Conservation (phyloP, 2,113 vertebrate species). For the Balaenoptera acutorostrata region DNA sequence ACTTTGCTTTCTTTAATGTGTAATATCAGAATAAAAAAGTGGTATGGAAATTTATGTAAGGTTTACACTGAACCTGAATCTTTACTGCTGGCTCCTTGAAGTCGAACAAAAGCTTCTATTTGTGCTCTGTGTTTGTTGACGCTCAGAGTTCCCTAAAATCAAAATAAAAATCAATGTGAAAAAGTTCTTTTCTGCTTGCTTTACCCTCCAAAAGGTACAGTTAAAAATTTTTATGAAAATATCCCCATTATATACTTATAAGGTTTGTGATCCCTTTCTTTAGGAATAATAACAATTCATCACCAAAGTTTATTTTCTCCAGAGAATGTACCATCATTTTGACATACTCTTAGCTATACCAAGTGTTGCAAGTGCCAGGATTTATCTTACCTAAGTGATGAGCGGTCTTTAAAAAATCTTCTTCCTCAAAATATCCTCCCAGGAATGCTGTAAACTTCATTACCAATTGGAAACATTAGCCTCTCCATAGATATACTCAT, state of each 20-base stretch:
- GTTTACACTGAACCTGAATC: slow-evolving; percentile 83
- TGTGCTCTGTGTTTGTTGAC: slow-evolving; percentile 94
- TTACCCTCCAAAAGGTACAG: not conserved
- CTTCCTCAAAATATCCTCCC: not conserved
- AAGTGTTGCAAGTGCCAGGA: not conserved
- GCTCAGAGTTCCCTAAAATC: slow-evolving; percentile 87
- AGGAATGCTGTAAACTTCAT: not conserved
- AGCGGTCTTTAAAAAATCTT: not conserved
- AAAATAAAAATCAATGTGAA: slow-evolving; percentile 24
- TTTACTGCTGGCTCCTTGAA: slow-evolving; percentile 85
- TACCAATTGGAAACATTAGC: not conserved
- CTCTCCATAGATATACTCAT: not conserved
- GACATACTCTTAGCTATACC: not conserved
- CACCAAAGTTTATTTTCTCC: not conserved
- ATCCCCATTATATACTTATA: not conserved
- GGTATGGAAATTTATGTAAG: not conserved
- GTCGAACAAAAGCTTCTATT: slow-evolving; percentile 88
- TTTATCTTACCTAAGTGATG: not conserved
- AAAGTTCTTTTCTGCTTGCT: not conserved
- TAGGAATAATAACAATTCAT: not conserved
- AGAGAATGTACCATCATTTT: not conserved
- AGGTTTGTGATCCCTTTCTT: not conserved
- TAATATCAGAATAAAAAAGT: not conserved
- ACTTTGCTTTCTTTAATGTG: not conserved
- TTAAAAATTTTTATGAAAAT: not conserved